Base-by-base conservation (phyloP, 2,113 vertebrate genomes). In the Nymphicus hollandicus region DNA sequence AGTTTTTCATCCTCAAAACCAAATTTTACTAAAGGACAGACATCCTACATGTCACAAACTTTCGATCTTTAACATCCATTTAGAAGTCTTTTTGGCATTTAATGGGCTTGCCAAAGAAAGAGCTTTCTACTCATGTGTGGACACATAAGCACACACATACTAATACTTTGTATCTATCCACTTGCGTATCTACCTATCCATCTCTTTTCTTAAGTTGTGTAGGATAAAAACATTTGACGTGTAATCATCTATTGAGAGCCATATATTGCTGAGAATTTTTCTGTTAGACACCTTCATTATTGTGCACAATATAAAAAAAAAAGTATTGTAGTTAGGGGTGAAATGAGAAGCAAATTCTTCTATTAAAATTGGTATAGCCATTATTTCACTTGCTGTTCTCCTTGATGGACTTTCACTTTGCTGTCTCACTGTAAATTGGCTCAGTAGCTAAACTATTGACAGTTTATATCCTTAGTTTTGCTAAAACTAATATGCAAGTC, bases 1-100 rank as follows among this genome's bases (percentile, higher is more conserved):
- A 90, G 80, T 96, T 95, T 91, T 96, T 97, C 72, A 92, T 91
- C 64, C 60, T 95, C 72, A 81, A 43, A 94, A 81, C 5, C 63
- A 81, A 92, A 92, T 81, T 49, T 91, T 96, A 60, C 33, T 86
- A 77, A 90, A 91, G 50, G 69, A 81, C 69, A 93, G 55, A n/a
- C 13, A 47, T 85, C 24, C 35, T 58, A 39, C 31, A 15, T 66
- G 28, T 66, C 13, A 46, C n/a, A 86, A 44, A 61, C 28, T 69
- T 81, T n/a, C 0, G 2, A 31, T 61, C 17, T 85, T 91, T 88
- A 77, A 66, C 37, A 77, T 77, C 25, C 29, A 19, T 56, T 80
- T 79, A 50, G 31, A 88, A 89, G 19, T 66, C 25, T 69, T 86
- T 31, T 17, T 58, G 39, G 11, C 31, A 78, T 77, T 56, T 78